phyloP scores from a whole-genome alignment of 2,888 invertebrate genomes.

The Leptopterna dolabrata region DNA sequence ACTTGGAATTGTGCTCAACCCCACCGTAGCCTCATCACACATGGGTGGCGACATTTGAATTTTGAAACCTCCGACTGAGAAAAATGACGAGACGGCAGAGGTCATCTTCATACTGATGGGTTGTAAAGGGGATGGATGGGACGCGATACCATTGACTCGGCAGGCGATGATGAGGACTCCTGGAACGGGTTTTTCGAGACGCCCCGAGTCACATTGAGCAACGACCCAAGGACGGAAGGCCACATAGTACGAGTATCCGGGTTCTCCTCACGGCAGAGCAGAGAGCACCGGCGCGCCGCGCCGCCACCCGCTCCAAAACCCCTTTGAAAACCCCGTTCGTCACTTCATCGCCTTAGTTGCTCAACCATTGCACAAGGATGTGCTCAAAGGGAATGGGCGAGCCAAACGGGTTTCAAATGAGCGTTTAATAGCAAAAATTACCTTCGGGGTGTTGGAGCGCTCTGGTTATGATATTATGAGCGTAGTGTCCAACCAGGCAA shows the following conservation, averaged over 20 bases:
- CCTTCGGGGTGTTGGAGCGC: background rate
- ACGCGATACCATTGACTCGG: background rate
- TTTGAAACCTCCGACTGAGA: too few relatives aligned
- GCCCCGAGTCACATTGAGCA: background rate
- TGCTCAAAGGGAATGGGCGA: background rate
- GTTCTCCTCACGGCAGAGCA: background rate
- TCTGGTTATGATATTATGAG: background rate
- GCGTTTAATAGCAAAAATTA: background rate
- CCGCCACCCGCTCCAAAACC: background rate
- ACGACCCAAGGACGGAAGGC: background rate
- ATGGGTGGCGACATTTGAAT: too few relatives aligned
- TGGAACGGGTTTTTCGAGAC: background rate
- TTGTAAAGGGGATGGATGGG: too few relatives aligned
- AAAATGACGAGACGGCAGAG: too few relatives aligned
- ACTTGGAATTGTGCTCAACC: too few relatives aligned
- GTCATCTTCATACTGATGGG: too few relatives aligned
- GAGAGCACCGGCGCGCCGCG: background rate
- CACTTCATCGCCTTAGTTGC: background rate
- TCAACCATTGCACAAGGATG: background rate
- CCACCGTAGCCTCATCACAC: too few relatives aligned
- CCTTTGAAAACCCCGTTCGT: background rate
- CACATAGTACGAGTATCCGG: background rate
- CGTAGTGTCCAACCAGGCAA: background rate
- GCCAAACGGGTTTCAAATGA: background rate
- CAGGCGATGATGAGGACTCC: background rate